Evolutionary conservation across 1,140 invertebrate genomes (phyloP), one percentile per base, ranked within the genome.

Genomic region (Trichonephila inaurata): DNA sequence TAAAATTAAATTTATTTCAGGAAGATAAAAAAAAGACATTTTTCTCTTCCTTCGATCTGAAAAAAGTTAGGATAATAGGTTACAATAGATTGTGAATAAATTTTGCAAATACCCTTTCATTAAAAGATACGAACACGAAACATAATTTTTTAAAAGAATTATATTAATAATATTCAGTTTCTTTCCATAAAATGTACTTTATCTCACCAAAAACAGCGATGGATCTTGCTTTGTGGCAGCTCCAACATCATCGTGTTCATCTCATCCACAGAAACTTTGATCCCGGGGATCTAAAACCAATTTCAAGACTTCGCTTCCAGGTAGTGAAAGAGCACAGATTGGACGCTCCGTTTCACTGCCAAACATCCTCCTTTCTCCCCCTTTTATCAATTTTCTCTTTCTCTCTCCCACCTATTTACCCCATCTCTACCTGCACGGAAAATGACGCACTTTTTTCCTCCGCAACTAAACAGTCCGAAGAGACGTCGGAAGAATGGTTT

Each of bases 241-340:
- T 8, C 33, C 69, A 18, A 3, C 16, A 16, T 16, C 24, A 28
- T 77, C 16, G 28, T 40, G 69, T 77, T 77, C 69, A 83, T 51
- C 82, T 83, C 82, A 51, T 83, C 82, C 82, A 4, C 82, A 77
- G 69, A 51, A 83, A 83, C 82, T 83, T 60, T 83, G 82, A 83
- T 83, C 82, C 82, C 82, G 14, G 82, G 82, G 82, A 83, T 83
- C 44, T 83, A 83, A 83, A 83, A 83, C 82, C 51, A 83, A 83
- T 83, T 83, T 83, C 82, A 51, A 83, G 82, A 58, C 82, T 83
- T 83, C 69, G 69, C 69, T 77, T 6, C 69, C 16, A 77, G 69
- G 69, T 77, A 40, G 61, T 62, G 61, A 62, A 14, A 62, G 61
- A 62, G 69, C 69, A 33, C 69, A 77, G 69, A 77, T 77, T 77